Evolutionary conservation across 2,113 vertebrate genomes (phyloP), one percentile per base, ranked within the genome.

Genomic region (Machaerirhynchus nigripectus): DNA sequence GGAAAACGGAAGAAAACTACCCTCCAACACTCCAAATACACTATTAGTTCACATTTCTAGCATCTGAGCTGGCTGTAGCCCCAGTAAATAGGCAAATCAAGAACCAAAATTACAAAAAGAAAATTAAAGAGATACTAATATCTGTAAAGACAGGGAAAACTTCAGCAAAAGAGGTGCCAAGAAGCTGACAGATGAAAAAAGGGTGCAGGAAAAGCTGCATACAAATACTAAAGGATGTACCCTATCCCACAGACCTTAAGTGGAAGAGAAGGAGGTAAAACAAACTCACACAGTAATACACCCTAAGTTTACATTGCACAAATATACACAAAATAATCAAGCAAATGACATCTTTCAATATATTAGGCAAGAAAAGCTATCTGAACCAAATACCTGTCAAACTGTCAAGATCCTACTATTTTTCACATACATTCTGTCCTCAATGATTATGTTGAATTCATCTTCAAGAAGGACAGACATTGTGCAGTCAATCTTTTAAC

Each of bases 111-210:
- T 44, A 71, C 40, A 78, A 71, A 59, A 75, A 39, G 64, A 39
- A 94, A 87, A 37, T 40, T 67, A 28, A 31, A 90, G 68, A 69
- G 42, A 31, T n/a, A 92, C 11, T 67, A 68, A 14, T n/a, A 87
- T 37, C 52, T 74, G n/a, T 37, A 64, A 83, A 92, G 88, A 93
- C 37, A 85, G 50, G 89, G 64, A 78, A 92, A 89, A 91, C n/a
- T 87, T 83, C 63, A 88, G 85, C 82, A 93, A 80, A 60, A 67
- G 63, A 95, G 84, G 65, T 44, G 74, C 61, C 73, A 92, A 70
- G 83, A 77, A 89, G 77, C 57, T 87, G 69, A 86, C 49, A 82
- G 94, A 95, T 94, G 93, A 87, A 89, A 84, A 60, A 75, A 87
- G 65, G 57, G 53, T 79, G 67, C 53, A 84, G 46, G 40, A 89